Evolutionary conservation across 2,888 invertebrate genomes (phyloP), one percentile per base, ranked within the genome.

Genomic region (Disparrhopalites patrizii): DNA sequence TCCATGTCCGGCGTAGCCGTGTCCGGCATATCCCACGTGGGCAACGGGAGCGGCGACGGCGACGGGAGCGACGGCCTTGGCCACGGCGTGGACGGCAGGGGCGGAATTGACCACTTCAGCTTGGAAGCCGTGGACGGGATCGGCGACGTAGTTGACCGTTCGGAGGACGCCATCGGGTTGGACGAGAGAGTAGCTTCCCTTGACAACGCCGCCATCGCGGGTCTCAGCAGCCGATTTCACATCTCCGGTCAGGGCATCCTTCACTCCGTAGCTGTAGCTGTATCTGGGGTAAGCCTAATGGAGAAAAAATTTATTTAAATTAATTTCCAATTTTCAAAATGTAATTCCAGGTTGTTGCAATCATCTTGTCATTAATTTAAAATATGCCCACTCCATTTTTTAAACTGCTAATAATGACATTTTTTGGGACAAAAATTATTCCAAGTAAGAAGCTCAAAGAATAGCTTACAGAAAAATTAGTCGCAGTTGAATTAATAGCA

Each of bases 221-320:
- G 72, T 70, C 67, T 78, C 78, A 25, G 47, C 28, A 13, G 67
- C 67, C 36, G 60, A 56, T 38, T 66, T 66, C 20, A 55, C 84
- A 78, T 89, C 88, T 62, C 87, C 87, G 25, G 86, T 86, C 72
- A 84, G 81, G 4, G 86, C 87, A 79, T 90, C 89, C 75, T 88
- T 86, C 36, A 90, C 87, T 57, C 89, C 89, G 76, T 89, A 90
- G 0, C 87, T 84, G 79, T 87, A 90, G 43, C 84, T 83, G 77
- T 90, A 90, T 78, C 88, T 87, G 18, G 89, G 89, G 77, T 86
- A 86, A n/a, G 63, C 66, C 58, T 63, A 28, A 7, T 43, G 25
- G 43, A 10, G 20, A 40, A 10, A 63, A 25, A 55, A 55, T 13
- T 20, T 13, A 50, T 18, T 50, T 7, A 13, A 8, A 50, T 13